Percentiles rank a stretch among this genome's conserved stretches.
phyloP scores from a whole-genome alignment of 2,888 invertebrate species.

The Hypomecis punctinalis region DNA sequence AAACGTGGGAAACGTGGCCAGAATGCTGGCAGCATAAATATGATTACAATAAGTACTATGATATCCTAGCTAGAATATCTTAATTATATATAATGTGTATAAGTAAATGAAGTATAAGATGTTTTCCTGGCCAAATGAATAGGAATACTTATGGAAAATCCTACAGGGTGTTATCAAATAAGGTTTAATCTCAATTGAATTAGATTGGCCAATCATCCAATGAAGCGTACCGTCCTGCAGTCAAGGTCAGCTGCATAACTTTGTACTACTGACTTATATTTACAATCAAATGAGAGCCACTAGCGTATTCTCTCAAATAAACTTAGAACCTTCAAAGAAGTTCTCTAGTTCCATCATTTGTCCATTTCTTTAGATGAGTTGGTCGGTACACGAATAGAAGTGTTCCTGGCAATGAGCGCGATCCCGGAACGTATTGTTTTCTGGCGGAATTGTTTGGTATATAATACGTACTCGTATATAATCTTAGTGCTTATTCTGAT shows the following conservation, averaged over 20 bases:
- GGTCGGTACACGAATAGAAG: conserved; percentile 15
- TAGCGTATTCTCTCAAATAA: not conserved
- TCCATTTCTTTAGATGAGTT: not conserved
- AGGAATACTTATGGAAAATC: conserved; percentile 4
- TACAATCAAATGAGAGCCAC: not conserved
- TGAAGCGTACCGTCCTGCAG: conserved; percentile 27
- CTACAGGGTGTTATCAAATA: conserved; percentile 14
- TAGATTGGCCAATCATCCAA: conserved; percentile 37
- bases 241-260: conserved; percentile 35
- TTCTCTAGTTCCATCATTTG: not conserved
- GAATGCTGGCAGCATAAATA: no score
- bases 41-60: no score
- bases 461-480: no score
- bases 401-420: conserved; percentile 20
- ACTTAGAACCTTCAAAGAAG: not conserved
- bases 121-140: not conserved
- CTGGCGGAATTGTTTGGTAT: not conserved
- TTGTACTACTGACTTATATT: conserved; percentile 1
- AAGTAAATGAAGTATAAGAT: not conserved
- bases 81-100: no score
- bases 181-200: conserved; percentile 32
- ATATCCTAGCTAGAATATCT: no score
- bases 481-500: no score
- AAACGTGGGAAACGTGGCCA: no score
- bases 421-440: conserved; percentile 25